Evolutionary conservation across 2,797 vertebrate genomes (phyloP).

Genomic region (Rhodeus uyekii): DNA sequence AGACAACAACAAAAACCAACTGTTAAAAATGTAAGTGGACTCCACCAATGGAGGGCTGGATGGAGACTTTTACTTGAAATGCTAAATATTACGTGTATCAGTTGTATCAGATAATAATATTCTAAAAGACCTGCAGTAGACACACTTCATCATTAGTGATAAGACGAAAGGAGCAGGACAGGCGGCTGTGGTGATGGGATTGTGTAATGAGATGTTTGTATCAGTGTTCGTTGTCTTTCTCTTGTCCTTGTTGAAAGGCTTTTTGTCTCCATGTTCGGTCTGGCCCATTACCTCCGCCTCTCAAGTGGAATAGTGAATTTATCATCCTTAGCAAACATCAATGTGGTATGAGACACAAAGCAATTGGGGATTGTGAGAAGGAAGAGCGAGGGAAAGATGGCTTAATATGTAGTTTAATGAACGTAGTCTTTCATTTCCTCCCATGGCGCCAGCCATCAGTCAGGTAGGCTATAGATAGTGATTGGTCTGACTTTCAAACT

Average conservation of each 20-base stretch:
- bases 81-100: not conserved
- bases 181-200: not conserved
- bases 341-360: slow-evolving; percentile 9
- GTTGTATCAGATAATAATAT: not conserved
- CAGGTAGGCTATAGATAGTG: slow-evolving; percentile 9
- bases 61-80: not conserved
- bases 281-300: slow-evolving; percentile 71
- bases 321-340: slow-evolving; percentile 64
- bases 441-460: slow-evolving; percentile 32
- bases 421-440: slow-evolving; percentile 43
- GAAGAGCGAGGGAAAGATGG: slow-evolving; percentile 21
- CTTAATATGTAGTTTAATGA: slow-evolving; percentile 50
- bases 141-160: slow-evolving; percentile 10
- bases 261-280: slow-evolving; percentile 47
- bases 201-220: slow-evolving; percentile 22
- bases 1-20: no score
- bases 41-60: not conserved
- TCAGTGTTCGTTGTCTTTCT: slow-evolving; percentile 33
- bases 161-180: not conserved
- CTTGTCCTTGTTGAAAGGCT: slow-evolving; percentile 50
- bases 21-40: not conserved
- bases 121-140: not conserved
- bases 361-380: not conserved
- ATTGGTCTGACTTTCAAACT: slow-evolving; percentile 21
- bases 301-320: slow-evolving; percentile 68